Conservation (phyloP, 2,888 invertebrate genomes). For the Melinaea menophilus region DNA sequence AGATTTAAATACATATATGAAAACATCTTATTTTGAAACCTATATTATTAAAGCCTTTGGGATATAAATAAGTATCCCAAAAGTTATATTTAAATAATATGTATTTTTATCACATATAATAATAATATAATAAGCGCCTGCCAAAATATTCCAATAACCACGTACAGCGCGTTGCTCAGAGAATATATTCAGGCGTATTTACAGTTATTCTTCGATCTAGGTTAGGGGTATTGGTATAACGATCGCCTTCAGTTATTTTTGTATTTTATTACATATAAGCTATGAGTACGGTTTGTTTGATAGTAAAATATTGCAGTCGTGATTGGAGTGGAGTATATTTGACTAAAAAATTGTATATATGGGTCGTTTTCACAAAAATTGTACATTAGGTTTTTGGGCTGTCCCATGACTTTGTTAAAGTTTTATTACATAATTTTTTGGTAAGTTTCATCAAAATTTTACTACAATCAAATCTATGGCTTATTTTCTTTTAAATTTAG, state of each 20-base stretch:
- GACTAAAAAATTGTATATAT: background rate
- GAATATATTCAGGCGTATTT: constrained; percentile 1
- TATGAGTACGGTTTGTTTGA: constrained; percentile 1
- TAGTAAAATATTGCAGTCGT: constrained; percentile 1
- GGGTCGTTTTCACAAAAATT: no score
- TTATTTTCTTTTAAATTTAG: no score
- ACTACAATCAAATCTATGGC: no score
- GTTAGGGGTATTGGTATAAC: background rate
- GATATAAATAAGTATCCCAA: no score
- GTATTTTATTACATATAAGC: constrained; percentile 1
- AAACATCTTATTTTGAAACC: no score
- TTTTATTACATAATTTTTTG: no score
- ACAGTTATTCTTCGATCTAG: background rate
- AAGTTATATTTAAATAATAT: no score
- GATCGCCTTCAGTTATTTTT: constrained; percentile 1
- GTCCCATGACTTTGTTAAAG: no score
- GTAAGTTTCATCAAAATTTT: no score
- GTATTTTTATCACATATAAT: background rate
- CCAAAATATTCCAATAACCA: background rate
- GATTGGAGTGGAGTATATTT: constrained; percentile 3
- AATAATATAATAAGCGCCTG: background rate
- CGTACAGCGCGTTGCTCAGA: background rate
- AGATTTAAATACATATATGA: no score
- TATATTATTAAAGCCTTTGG: no score
- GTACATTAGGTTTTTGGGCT: no score